Conservation (phyloP, 2,888 invertebrate genomes). For the Amphipyra tragopoginis region DNA sequence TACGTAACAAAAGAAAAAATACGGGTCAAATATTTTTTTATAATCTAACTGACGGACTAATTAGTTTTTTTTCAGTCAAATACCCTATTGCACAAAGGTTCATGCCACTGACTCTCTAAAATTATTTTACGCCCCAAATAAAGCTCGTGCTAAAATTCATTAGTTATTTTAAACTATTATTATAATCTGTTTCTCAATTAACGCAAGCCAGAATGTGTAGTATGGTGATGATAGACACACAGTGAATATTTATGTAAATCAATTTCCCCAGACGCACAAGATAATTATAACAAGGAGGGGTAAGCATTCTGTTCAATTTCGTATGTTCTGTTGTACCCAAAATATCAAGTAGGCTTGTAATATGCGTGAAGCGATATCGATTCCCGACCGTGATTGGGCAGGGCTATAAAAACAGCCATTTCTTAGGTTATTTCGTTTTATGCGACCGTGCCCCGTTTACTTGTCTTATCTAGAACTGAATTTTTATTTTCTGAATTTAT, state of each 20-base stretch:
- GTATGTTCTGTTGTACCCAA: constrained; percentile 21
- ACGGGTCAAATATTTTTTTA: too few species aligned
- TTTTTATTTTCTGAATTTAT: constrained; percentile 22
- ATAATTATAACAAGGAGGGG: constrained; percentile 44
- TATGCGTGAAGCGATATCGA: constrained; percentile 35
- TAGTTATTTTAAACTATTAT: constrained; percentile 41
- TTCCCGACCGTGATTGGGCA: constrained; percentile 41
- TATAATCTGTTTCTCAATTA: constrained; percentile 52
- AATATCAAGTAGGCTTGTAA: constrained; percentile 23
- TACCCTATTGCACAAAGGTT: too few species aligned
- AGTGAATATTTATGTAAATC: constrained; percentile 52
- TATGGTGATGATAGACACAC: constrained; percentile 31
- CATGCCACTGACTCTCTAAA: too few species aligned
- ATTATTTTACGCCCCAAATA: neutral
- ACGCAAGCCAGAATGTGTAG: constrained; percentile 9
- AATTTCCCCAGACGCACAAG: constrained; percentile 24
- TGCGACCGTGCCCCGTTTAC: constrained; percentile 25
- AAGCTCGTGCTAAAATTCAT: constrained; percentile 34
- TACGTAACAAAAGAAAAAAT: too few species aligned
- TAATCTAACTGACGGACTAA: too few species aligned
- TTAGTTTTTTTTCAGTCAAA: too few species aligned
- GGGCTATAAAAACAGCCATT: constrained; percentile 45
- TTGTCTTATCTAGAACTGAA: constrained; percentile 24
- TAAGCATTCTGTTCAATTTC: constrained; percentile 37
- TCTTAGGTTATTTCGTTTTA: constrained; percentile 44